phyloP scores from a whole-genome alignment of 2,797 vertebrate species.

The Enteromius radiatus region DNA sequence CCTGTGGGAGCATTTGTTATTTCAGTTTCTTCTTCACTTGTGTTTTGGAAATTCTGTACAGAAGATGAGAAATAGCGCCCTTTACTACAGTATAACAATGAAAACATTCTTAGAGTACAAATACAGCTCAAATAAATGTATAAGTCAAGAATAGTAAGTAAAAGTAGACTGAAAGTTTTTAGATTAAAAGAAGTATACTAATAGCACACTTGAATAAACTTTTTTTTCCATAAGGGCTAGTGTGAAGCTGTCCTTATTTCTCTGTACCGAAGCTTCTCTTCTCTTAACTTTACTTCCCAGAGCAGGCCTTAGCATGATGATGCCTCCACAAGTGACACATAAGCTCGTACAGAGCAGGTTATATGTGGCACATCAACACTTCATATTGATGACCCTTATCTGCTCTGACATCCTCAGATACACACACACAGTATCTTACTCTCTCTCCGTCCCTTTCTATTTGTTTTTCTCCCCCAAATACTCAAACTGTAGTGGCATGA shows the following conservation, averaged over 20 bases:
- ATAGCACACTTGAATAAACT: too few species aligned
- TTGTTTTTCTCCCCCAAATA: neutral
- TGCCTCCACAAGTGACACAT: slow-evolving; percentile 6
- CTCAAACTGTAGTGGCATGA: slow-evolving; percentile 12
- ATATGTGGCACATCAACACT: neutral
- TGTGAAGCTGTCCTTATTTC: neutral
- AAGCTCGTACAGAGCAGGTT: neutral
- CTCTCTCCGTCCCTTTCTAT: neutral
- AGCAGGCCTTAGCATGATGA: neutral
- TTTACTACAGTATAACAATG: too few species aligned
- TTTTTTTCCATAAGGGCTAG: too few species aligned
- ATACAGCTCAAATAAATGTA: too few species aligned
- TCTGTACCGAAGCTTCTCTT: neutral
- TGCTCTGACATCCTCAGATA: slow-evolving; percentile 6
- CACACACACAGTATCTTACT: slow-evolving; percentile 3
- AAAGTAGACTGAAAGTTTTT: too few species aligned
- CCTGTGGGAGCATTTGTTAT: too few species aligned
- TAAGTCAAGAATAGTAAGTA: too few species aligned
- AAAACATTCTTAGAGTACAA: too few species aligned
- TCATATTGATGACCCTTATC: neutral
- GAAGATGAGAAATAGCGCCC: too few species aligned
- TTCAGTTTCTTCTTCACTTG: too few species aligned
- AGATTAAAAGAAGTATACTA: too few species aligned
- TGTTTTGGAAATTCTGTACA: too few species aligned
- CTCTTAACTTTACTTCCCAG: neutral